Evolutionary conservation across 2,113 vertebrate species (phyloP).

Genomic region (Synodontis membranacea): DNA sequence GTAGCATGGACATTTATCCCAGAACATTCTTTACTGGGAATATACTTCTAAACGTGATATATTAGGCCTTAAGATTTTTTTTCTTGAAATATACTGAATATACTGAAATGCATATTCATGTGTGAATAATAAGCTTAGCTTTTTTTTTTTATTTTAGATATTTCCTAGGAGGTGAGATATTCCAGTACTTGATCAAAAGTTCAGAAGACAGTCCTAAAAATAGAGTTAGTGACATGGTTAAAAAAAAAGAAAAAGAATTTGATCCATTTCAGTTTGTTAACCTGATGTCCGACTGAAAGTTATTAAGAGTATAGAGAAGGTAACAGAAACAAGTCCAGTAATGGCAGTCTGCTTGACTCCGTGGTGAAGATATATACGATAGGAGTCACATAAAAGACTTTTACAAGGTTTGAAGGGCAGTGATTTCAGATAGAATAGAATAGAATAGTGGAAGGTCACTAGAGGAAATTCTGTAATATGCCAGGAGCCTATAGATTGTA

Average conservation of each 20-base stretch:
- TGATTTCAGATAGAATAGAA: slow-evolving; percentile 11
- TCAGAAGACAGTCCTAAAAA: background rate
- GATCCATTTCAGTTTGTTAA: background rate
- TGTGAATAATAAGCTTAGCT: background rate
- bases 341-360: background rate
- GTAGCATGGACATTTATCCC: background rate
- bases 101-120: background rate
- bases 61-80: background rate
- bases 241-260: background rate
- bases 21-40: background rate
- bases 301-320: background rate
- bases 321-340: background rate
- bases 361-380: background rate
- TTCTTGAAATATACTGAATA: background rate
- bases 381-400: background rate
- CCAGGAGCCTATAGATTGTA: background rate
- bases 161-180: background rate
- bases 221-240: background rate
- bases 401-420: slow-evolving; percentile 2
- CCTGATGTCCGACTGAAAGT: background rate
- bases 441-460: slow-evolving; percentile 4
- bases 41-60: background rate
- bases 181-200: background rate
- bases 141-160: no score
- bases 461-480: background rate